phyloP scores from a whole-genome alignment of 2,888 invertebrate genomes.

The Pristionchus entomophagus region DNA sequence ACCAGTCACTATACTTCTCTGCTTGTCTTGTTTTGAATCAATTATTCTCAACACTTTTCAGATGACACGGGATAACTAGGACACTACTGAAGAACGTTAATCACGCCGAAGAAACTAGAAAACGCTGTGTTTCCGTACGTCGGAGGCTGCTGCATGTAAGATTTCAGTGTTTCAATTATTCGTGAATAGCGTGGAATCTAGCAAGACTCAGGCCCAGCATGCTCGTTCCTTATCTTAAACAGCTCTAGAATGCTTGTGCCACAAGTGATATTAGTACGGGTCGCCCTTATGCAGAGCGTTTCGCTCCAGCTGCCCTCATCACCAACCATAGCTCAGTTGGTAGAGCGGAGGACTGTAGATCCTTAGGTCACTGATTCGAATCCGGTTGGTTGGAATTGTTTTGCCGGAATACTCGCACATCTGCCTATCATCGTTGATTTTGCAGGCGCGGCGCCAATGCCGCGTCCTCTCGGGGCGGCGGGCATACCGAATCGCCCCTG shows the following conservation, averaged over 20 bases:
- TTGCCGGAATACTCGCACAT: neutral
- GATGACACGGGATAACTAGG: neutral
- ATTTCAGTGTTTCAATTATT: too few relatives aligned
- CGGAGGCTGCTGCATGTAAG: constrained; percentile 28
- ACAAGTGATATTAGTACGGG: too few relatives aligned
- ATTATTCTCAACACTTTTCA: neutral
- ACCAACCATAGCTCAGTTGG: constrained; percentile 42
- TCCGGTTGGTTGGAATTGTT: constrained; percentile 45
- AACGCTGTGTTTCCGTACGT: constrained; percentile 37
- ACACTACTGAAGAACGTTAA: neutral
- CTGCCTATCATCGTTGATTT: too few relatives aligned
- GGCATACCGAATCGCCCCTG: neutral
- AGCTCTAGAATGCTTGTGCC: too few relatives aligned
- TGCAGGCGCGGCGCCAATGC: constrained; percentile 6
- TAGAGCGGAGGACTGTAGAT: constrained; percentile 48
- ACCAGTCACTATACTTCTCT: too few relatives aligned
- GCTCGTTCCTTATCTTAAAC: too few relatives aligned
- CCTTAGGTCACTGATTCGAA: constrained; percentile 48
- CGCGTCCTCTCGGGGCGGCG: neutral
- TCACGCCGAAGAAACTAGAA: neutral
- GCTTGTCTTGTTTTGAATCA: neutral
- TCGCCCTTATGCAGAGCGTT: too few relatives aligned
- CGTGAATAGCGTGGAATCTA: too few relatives aligned
- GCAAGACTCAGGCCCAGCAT: too few relatives aligned
- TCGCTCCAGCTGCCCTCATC: too few relatives aligned